Evolutionary conservation across 1,140 invertebrate genomes (phyloP).

Genomic region (Globodera ellingtonae): DNA sequence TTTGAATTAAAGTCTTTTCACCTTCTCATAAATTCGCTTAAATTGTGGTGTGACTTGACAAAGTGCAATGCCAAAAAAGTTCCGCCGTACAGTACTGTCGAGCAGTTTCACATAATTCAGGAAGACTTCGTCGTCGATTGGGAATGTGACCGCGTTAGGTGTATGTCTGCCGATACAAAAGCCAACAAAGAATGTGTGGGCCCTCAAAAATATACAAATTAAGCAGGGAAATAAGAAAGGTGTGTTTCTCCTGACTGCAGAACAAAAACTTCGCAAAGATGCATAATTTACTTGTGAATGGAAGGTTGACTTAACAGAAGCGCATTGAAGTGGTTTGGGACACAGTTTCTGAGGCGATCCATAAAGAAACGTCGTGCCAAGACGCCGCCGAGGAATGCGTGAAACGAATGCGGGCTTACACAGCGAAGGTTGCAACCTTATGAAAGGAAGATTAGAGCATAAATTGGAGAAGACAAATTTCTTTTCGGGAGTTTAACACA

Average conservation of each 20-base stretch:
- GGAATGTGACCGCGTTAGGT: background rate
- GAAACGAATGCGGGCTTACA: slow-evolving; percentile 22
- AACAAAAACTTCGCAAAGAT: background rate
- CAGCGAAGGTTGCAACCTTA: slow-evolving; percentile 30
- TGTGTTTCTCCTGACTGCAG: background rate
- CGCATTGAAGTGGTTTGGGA: slow-evolving; percentile 26
- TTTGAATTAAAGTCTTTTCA: background rate
- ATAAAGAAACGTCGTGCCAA: slow-evolving; percentile 22
- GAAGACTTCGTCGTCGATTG: slow-evolving; percentile 31
- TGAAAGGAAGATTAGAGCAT: background rate
- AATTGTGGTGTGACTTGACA: slow-evolving; percentile 15
- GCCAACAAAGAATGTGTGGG: slow-evolving; percentile 19
- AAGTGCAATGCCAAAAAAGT: slow-evolving; percentile 34
- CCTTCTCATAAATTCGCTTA: slow-evolving; percentile 16
- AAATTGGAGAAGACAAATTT: background rate
- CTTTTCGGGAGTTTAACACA: background rate
- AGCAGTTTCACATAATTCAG: slow-evolving; percentile 12
- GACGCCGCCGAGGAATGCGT: slow-evolving; percentile 13
- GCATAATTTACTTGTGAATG: slow-evolving; percentile 28
- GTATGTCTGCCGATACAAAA: slow-evolving; percentile 1
- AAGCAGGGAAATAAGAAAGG: background rate
- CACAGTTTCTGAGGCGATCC: slow-evolving; percentile 17
- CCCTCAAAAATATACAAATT: slow-evolving; percentile 21
- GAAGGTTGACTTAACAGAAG: slow-evolving; percentile 9
- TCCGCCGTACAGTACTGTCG: background rate